phyloP scores from a whole-genome alignment of 2,797 vertebrate species.

The Micropoecilia bifurca region DNA sequence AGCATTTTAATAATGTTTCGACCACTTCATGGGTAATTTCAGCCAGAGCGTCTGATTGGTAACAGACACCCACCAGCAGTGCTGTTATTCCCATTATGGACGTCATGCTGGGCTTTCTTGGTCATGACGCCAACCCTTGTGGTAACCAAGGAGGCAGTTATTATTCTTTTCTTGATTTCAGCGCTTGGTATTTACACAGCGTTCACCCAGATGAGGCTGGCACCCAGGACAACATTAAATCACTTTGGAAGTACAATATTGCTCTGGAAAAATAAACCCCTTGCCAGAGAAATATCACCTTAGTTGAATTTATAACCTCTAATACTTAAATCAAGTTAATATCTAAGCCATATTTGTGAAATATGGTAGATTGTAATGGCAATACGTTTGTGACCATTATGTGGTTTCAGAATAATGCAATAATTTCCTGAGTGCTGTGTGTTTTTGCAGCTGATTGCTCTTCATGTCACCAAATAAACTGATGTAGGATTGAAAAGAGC shows the following conservation, averaged over 20 bases:
- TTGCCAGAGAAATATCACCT: background rate
- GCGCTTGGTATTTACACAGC: background rate
- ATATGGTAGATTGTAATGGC: background rate
- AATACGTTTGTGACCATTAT: background rate
- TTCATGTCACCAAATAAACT: conserved; percentile 7
- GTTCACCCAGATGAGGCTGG: background rate
- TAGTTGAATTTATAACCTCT: background rate
- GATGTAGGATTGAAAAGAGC: conserved; percentile 16
- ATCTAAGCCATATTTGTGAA: background rate
- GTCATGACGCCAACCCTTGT: conserved; percentile 26
- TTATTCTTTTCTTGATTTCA: conserved; percentile 14
- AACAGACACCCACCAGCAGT: conserved; percentile 31
- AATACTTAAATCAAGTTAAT: conserved; percentile 3
- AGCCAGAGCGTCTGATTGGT: conserved; percentile 47
- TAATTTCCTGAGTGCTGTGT: background rate
- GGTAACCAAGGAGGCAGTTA: conserved; percentile 49
- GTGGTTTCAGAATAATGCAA: conserved; percentile 8
- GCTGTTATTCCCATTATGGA: conserved; percentile 49
- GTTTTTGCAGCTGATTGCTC: conserved; percentile 22
- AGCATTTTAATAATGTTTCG: conserved; percentile 47
- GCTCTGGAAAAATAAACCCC: background rate
- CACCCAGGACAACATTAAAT: background rate
- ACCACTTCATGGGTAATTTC: conserved; percentile 54
- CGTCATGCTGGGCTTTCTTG: conserved; percentile 41
- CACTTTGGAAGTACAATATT: background rate